Evolutionary conservation across 2,797 vertebrate genomes (phyloP).

Genomic region (Malacoraja senta): DNA sequence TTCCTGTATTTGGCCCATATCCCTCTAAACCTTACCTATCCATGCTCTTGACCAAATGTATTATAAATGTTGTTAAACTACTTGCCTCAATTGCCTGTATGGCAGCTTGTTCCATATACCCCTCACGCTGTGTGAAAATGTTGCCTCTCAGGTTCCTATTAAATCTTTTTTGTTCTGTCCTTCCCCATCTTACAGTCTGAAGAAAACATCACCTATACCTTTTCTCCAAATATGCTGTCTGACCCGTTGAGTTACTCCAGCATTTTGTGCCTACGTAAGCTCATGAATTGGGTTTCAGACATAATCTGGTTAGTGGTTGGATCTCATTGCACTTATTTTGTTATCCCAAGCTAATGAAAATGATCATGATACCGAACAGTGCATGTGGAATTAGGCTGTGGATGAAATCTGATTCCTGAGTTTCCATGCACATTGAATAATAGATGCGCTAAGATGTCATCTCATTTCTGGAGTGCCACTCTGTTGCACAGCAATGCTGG

Average conservation of each 20-base stretch:
- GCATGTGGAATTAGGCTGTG: neutral
- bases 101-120: no score
- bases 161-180: no score
- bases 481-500: neutral
- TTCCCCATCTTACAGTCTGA: no score
- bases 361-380: neutral
- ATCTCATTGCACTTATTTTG: neutral
- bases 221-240: neutral
- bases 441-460: neutral
- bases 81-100: no score
- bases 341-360: neutral
- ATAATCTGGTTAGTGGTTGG: neutral
- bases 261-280: neutral
- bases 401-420: conserved; percentile 11
- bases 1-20: no score
- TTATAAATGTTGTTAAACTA: no score
- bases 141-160: no score
- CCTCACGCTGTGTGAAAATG: no score
- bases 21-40: no score
- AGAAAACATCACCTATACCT: no score
- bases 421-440: conserved; percentile 35
- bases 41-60: no score
- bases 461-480: neutral
- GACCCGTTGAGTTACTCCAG: neutral
- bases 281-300: neutral